Conservation (phyloP, 2,113 vertebrate species). For the Psettodes erumei region DNA sequence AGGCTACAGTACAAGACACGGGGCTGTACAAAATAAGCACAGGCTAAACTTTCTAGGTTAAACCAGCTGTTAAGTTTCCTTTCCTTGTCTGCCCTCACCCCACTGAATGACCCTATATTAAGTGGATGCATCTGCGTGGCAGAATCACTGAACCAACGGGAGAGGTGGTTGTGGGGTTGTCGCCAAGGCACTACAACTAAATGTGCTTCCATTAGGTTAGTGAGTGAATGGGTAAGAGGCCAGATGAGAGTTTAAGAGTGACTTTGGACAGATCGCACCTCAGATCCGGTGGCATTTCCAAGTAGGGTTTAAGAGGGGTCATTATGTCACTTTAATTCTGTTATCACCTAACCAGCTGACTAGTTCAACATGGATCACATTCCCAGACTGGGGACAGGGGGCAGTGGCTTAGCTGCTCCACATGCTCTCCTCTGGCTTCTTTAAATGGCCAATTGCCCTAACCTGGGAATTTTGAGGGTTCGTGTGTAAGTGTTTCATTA, state of each 20-base stretch:
- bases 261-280: constrained; percentile 31
- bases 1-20: constrained; percentile 21
- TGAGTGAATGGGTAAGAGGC: constrained; percentile 42
- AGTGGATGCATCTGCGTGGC: constrained; percentile 57
- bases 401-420: constrained; percentile 26
- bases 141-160: constrained; percentile 37
- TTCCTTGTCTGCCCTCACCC: constrained; percentile 59
- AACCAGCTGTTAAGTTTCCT: constrained; percentile 54
- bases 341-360: constrained; percentile 10
- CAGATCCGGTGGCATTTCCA: constrained; percentile 21
- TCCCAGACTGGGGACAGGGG: constrained; percentile 17
- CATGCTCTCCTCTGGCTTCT: constrained; percentile 22
- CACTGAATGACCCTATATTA: constrained; percentile 52
- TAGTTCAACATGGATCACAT: constrained; percentile 18
- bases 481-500: not conserved
- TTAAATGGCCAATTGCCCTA: constrained; percentile 37
- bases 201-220: constrained; percentile 32
- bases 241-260: constrained; percentile 40
- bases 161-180: constrained; percentile 60
- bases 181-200: constrained; percentile 51
- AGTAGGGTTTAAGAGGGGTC: constrained; percentile 40
- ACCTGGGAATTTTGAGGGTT: not conserved
- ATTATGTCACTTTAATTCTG: constrained; percentile 40
- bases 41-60: constrained; percentile 39
- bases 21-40: constrained; percentile 14